Evolutionary conservation across 2,797 vertebrate species (phyloP), one percentile per base, ranked within the genome.

Genomic region (Psittacula derbiana): DNA sequence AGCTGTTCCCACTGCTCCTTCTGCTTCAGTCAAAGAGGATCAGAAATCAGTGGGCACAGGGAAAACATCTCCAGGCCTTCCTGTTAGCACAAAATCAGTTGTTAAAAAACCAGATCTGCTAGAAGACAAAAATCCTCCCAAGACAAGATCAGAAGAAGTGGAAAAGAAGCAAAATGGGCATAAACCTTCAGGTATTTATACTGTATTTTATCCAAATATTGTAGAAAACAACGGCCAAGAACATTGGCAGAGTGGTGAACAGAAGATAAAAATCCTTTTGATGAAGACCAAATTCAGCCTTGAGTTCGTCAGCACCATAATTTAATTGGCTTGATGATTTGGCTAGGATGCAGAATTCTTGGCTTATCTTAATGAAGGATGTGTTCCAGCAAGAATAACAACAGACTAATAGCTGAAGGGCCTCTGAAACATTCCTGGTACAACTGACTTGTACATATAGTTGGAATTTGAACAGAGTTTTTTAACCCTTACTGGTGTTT

Each of bases 41-140:
- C 69, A 76, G 79, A 76, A 88, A 64, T 11, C 7, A 8, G 4
- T 64, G 53, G 79, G 70, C 58, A 41, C 27, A 18, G 88, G 70
- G n/a, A 97, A 95, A 70, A 46, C 69, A 17, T 20, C 53, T 25
- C 64, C 70, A 5, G 30, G 30, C 15, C 71, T 88, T 58, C 76
- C 86, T 50, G 46, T 69, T 28, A 61, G 21, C 33, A 49, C 64
- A 67, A 98, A 98, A 76, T 95, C 97, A 19, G 67, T 97, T 52
- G 93, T 97, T 9, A 97, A 96, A 92, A 98, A 97, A 73, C 0
- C 97, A 20, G 97, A 98, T 23, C 57, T 97, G 12, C 87, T 72
- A 8, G 97, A 94, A 72, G 98, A 98, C 40, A 96, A 92, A 71
- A 96, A 89, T 72, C 80, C 66, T 36, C 27, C 33, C 12, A 96